phyloP scores from a whole-genome alignment of 2,113 vertebrate genomes.

The Gymnobelideus leadbeateri region DNA sequence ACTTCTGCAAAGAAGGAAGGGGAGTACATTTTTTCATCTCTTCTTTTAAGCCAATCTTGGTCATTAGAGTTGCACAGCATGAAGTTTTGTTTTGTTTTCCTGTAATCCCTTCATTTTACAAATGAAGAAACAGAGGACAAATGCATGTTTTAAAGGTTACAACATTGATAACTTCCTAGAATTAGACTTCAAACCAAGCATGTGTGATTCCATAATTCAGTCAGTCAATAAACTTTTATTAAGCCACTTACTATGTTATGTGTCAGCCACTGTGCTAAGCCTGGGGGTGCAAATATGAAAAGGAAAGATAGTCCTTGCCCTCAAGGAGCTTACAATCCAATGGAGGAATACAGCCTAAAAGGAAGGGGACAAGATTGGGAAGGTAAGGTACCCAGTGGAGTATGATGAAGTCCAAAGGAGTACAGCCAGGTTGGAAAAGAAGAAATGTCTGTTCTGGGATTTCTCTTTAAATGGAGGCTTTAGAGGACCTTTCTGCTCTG shows the following conservation, averaged over 20 bases:
- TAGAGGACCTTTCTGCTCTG: background rate
- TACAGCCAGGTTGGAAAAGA: background rate
- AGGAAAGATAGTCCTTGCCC: background rate
- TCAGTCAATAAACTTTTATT: background rate
- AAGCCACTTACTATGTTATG: background rate
- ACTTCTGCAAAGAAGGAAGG: background rate
- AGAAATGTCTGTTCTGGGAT: background rate
- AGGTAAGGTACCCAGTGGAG: background rate
- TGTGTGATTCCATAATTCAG: background rate
- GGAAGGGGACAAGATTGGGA: background rate
- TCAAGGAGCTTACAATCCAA: background rate
- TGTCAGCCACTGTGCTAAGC: background rate
- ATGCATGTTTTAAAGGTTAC: background rate
- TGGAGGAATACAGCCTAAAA: background rate
- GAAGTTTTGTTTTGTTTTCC: background rate
- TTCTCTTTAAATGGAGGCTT: background rate
- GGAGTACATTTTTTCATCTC: background rate
- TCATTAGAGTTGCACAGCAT: background rate
- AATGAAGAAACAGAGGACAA: background rate
- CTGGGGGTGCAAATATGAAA: background rate
- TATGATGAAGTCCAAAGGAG: background rate
- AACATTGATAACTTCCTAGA: background rate
- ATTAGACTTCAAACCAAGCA: background rate
- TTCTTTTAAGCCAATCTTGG: background rate
- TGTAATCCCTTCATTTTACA: background rate